phyloP scores from a whole-genome alignment of 2,113 vertebrate genomes.

The Echinops telfairi region DNA sequence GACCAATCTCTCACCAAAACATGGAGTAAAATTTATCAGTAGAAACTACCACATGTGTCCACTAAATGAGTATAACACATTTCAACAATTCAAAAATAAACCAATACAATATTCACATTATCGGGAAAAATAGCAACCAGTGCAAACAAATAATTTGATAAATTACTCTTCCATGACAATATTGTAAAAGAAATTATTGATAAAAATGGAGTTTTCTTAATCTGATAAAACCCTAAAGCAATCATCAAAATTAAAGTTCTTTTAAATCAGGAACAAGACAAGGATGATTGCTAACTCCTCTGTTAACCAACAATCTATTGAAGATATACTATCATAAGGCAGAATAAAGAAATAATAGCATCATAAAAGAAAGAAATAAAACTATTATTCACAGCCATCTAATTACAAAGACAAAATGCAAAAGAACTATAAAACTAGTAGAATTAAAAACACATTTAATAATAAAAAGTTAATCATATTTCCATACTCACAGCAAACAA shows the following conservation, averaged over 20 bases:
- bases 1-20: background rate
- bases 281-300: background rate
- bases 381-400: background rate
- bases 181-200: background rate
- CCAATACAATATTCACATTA: background rate
- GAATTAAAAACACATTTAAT: background rate
- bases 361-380: slow-evolving; percentile 22
- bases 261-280: too few relatives aligned
- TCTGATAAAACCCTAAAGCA: background rate
- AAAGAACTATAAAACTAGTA: background rate
- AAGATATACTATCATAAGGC: background rate
- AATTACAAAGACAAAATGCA: background rate
- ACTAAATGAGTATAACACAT: background rate
- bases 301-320: background rate
- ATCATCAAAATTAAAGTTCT: background rate
- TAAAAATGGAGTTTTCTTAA: slow-evolving; percentile 17
- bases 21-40: slow-evolving; percentile 6
- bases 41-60: background rate
- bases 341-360: slow-evolving; percentile 25
- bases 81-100: background rate
- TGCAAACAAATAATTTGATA: background rate
- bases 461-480: background rate
- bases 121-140: background rate
- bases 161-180: background rate
- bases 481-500: background rate